Evolutionary conservation across 2,888 invertebrate genomes (phyloP).

Genomic region (Dasypolia templi): DNA sequence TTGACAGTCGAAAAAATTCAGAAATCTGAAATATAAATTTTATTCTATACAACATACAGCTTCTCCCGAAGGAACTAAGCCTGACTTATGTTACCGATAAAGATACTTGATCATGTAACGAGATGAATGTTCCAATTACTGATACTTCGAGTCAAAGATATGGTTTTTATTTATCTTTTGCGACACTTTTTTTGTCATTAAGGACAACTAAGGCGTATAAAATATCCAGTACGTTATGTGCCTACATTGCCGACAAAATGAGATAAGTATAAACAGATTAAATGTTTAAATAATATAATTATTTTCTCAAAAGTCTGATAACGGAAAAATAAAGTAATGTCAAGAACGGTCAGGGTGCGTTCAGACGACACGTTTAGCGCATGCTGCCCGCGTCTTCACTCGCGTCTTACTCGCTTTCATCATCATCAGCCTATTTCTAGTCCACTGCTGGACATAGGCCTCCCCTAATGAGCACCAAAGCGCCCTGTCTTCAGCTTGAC

Average conservation of each 20-base stretch:
- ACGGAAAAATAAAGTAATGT: no score
- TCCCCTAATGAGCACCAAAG: no score
- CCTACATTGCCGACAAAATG: not conserved
- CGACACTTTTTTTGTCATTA: not conserved
- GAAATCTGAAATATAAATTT: conserved; percentile 20
- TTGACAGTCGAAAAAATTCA: not conserved
- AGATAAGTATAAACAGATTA: not conserved
- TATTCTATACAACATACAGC: not conserved
- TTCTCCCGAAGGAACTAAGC: conserved; percentile 47
- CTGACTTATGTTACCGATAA: conserved; percentile 32
- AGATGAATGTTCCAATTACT: conserved; percentile 48
- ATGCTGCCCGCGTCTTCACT: no score
- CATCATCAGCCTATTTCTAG: no score
- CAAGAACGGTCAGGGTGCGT: no score
- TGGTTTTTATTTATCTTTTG: conserved; percentile 3
- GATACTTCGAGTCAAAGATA: not conserved
- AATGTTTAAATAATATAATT: no score
- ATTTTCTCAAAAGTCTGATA: no score
- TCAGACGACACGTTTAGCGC: no score
- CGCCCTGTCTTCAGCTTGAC: no score
- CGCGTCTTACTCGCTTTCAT: no score
- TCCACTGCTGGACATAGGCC: no score
- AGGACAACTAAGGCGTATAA: not conserved
- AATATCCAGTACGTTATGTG: not conserved
- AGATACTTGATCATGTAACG: conserved; percentile 41